Conservation (phyloP, 2,888 invertebrate species). For the Gymnoscelis rufifasciata region DNA sequence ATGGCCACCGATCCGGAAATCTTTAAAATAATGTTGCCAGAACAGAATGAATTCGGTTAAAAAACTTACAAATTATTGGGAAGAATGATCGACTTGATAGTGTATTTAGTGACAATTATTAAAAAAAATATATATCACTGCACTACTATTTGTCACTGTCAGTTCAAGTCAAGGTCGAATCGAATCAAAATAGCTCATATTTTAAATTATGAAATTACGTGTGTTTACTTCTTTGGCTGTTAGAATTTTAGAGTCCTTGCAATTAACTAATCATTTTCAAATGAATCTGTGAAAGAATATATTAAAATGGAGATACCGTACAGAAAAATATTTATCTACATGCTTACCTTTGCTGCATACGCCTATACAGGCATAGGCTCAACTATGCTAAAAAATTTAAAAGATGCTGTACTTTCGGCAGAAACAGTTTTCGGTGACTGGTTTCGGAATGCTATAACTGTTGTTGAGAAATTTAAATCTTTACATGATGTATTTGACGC, state of each 20-base stretch:
- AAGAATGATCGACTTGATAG: background rate
- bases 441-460: conserved; percentile 84
- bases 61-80: conserved; percentile 1
- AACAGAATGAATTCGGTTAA: too few relatives aligned
- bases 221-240: conserved; percentile 7
- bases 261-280: background rate
- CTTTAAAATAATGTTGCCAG: conserved; percentile 35
- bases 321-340: conserved; percentile 85
- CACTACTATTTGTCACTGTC: background rate
- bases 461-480: conserved; percentile 85
- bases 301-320: conserved; percentile 85
- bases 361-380: conserved; percentile 90
- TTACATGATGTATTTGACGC: conserved; percentile 90
- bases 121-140: too few relatives aligned
- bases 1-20: conserved; percentile 76
- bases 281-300: background rate
- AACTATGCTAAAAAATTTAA: conserved; percentile 83
- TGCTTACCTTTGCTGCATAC: conserved; percentile 87
- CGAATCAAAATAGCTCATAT: conserved; percentile 10
- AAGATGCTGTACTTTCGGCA: conserved; percentile 88
- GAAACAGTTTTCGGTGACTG: conserved; percentile 90
- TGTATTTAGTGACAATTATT: too few relatives aligned
- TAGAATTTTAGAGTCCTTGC: background rate
- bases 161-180: background rate
- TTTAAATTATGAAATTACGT: conserved; percentile 17